A percentile compares a stretch with the other conserved stretches of the same genome.
Evolutionary conservation across 2,113 vertebrate species (phyloP).

Genomic region (Donacobius atricapilla): DNA sequence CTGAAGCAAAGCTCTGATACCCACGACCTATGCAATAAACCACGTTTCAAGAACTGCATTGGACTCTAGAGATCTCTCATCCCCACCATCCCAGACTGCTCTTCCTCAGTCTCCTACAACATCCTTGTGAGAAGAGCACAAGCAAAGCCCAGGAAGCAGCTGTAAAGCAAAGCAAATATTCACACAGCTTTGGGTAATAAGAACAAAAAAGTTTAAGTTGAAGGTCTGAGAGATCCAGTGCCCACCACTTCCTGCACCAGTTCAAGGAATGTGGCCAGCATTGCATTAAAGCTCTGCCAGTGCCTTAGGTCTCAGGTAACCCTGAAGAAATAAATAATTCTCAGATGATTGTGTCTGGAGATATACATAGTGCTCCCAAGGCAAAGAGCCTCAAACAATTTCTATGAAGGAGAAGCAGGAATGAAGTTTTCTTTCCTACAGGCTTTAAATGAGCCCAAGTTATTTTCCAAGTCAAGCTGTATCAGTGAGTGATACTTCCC

Average conservation of each 20-base stretch:
- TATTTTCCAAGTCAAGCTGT: background rate
- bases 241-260: background rate
- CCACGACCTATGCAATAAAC: too few species aligned
- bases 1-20: too few species aligned
- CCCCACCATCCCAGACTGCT: too few species aligned
- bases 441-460: background rate
- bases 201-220: background rate
- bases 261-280: background rate
- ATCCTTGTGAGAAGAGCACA: background rate
- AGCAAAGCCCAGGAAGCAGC: background rate
- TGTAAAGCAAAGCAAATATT: background rate
- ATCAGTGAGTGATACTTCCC: background rate
- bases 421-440: background rate
- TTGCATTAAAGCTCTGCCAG: background rate
- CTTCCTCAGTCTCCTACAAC: too few species aligned
- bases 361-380: background rate
- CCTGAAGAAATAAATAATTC: background rate
- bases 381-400: background rate
- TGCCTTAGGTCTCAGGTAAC: background rate
- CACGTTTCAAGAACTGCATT: too few species aligned
- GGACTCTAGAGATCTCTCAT: too few species aligned
- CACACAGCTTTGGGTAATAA: background rate
- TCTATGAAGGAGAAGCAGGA: background rate
- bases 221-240: background rate
- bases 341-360: background rate